Base-by-base conservation (phyloP, 2,888 invertebrate genomes). In the Bombyx huttoni region DNA sequence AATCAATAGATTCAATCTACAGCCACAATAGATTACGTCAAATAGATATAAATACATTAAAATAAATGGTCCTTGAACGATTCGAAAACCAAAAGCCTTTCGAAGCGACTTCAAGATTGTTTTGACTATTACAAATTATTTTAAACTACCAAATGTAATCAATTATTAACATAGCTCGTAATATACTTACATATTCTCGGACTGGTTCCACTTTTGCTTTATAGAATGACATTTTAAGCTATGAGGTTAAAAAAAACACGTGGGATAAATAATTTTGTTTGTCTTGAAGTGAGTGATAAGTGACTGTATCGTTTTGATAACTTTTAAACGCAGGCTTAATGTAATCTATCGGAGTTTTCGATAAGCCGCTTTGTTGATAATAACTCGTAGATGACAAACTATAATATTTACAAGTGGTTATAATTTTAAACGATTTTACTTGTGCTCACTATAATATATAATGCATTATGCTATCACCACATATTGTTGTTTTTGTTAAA, bases 201-300 rank as follows among this genome's bases (percentile, higher is more conserved):
- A 83, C 50, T 9, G 66, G 56, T n/a, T 77, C 79, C 46, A 78
- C 64, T 57, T 61, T 68, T 5, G 67, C 12, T 13, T 54, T 34
- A 13, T 52, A 33, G 46, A 48, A 49, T 12, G 49, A 13, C 56
- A 63, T 58, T 53, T 47, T 56, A 49, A 56, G 49, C 50, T 51
- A 53, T 53, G 57, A 55, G 56, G 45, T 47, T 52, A 51, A 7
- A 53, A 33, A 52, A 61, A 49, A 53, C 52, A 64, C 62, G 58
- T 64, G 54, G 56, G 60, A 56, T 58, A 55, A 54, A 65, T 63
- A 54, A 62, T 58, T 54, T 47, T 51, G 58, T 69, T 58, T 56
- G 67, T 56, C 69, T 71, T 75, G 73, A 78, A 75, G 71, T 81
- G 70, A 76, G 75, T 68, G 68, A 69, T 72, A 55, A 55, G 53